Conservation (phyloP, 2,797 vertebrate species). For the Cryptoblepharus egeriae region DNA sequence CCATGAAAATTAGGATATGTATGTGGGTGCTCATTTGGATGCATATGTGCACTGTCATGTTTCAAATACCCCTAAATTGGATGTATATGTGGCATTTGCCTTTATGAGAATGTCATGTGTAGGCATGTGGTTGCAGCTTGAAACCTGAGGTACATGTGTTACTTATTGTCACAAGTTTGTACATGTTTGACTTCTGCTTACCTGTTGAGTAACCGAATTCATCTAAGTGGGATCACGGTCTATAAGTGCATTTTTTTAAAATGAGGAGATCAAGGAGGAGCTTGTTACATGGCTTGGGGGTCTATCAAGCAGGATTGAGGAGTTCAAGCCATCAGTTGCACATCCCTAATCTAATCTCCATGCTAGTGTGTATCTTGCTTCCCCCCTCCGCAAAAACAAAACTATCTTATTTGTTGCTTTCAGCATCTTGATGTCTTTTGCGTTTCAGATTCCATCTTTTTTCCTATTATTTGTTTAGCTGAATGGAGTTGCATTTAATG, state of each 20-base stretch:
- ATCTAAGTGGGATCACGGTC: neutral
- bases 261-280: neutral
- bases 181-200: neutral
- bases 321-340: neutral
- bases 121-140: neutral
- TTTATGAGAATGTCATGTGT: neutral
- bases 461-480: neutral
- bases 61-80: neutral
- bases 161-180: neutral
- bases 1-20: neutral
- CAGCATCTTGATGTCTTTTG: neutral
- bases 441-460: neutral
- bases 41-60: neutral
- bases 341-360: neutral
- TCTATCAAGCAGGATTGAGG: neutral
- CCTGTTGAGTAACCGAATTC: neutral
- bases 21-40: neutral
- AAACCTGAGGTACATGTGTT: neutral
- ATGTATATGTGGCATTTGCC: neutral
- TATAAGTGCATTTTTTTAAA: neutral
- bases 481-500: slow-evolving; percentile 45
- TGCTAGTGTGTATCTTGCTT: too few relatives aligned
- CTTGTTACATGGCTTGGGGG: neutral
- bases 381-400: too few relatives aligned
- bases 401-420: neutral